Base-by-base conservation (phyloP, 2,797 vertebrate genomes). In the Apodemus agrarius region DNA sequence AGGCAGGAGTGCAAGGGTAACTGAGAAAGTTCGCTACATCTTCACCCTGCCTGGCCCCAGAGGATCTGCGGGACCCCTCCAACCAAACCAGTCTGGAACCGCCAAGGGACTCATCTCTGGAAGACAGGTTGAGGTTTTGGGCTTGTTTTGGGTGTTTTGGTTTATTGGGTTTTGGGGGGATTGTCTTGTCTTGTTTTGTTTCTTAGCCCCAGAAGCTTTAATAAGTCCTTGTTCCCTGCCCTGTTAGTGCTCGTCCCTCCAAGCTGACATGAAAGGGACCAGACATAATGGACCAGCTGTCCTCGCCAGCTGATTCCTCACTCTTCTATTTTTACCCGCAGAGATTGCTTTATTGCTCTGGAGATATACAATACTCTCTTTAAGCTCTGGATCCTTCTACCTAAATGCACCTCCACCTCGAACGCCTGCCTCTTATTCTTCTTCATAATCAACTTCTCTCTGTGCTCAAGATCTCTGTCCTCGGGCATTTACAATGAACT, bases 251-350 rank as follows among this genome's bases (percentile, higher is more conserved):
- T 95, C 86, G 81, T 95, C 92, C 86, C 82, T 69, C 74, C 46
- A 2, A 67, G 81, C 10, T 74, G 94, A 90, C 14, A 17, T 90
- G 61, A 94, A 96, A 96, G 46, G 49, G 72, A 74, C 78, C 57
- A 52, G 76, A 93, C 78, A 96, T 63, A 93, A 94, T 61, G 54
- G 49, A 90, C 82, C 96, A 96, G 96, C 95, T 96, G 40, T 95
- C 67, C 88, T 83, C 52, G 1, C 86, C 91, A 85, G 89, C 80
- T 37, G 78, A 93, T 72, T 95, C 91, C n/a, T 52, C 80, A 92
- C 67, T 88, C 78, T 75, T 92, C 91, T 97, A 94, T 94, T 97
- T 97, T 93, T 96, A 63, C 90, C 57, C 63, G 90, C 92, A 89
- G 94, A 84, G 84, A 92, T 78, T 43, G 75, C 86, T 85, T 91